Conservation (phyloP, 2,797 vertebrate genomes). For the Kryptolebias ocellatus region DNA sequence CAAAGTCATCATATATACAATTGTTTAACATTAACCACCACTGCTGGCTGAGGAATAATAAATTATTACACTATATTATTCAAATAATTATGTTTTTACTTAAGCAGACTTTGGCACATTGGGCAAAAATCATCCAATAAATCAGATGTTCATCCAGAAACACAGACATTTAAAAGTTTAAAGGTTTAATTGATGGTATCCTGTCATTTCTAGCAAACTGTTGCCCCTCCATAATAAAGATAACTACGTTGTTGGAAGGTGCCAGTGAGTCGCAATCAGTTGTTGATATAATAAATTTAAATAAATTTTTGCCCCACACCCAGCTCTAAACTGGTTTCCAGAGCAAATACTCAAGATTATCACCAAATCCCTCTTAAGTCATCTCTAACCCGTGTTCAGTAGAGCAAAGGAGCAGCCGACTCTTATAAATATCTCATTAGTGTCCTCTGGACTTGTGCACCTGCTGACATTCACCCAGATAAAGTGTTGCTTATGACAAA, state of each 20-base stretch:
- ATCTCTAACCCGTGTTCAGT: slow-evolving; percentile 6
- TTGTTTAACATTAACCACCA: too few relatives aligned
- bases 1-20: too few relatives aligned
- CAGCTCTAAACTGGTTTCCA: slow-evolving; percentile 2
- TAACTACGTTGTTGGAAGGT: background rate
- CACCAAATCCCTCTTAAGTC: slow-evolving; percentile 17
- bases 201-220: too few relatives aligned
- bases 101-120: too few relatives aligned
- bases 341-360: slow-evolving; percentile 20
- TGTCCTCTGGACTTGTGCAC: background rate
- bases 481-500: slow-evolving; percentile 10
- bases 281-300: background rate
- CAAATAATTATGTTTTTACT: too few relatives aligned
- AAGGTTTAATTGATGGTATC: too few relatives aligned
- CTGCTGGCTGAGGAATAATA: too few relatives aligned
- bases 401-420: background rate
- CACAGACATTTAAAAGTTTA: too few relatives aligned
- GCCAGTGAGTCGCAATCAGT: background rate
- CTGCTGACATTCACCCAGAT: slow-evolving; percentile 6
- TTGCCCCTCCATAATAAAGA: too few relatives aligned
- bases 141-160: too few relatives aligned
- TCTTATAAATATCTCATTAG: background rate
- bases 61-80: too few relatives aligned
- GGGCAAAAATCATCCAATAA: too few relatives aligned
- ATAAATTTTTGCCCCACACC: background rate